These are phyloP conservation scores for Cephalopachus bancanus DNA, from an alignment of 2,797 vertebrate species.

Conservation along the genomic window DNA sequence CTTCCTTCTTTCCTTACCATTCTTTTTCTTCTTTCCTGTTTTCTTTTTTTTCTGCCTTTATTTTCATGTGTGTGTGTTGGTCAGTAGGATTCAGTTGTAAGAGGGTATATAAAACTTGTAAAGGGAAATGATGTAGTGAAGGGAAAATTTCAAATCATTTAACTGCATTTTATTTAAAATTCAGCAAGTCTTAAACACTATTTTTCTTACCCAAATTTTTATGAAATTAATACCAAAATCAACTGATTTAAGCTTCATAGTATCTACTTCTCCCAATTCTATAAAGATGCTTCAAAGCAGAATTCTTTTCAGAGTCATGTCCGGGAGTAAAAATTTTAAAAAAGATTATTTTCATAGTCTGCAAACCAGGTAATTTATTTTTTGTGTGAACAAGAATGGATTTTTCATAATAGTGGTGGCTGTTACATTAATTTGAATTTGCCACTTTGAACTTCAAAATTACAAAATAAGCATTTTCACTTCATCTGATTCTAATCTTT, in stretches of 20 bases:
- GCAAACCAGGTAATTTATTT: background rate
- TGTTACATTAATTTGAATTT: background rate
- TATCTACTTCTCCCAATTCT: background rate
- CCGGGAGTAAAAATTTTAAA: background rate
- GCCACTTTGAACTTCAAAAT: slow-evolving; percentile 10
- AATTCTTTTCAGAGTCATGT: slow-evolving; percentile 21
- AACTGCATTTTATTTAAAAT: slow-evolving; percentile 23
- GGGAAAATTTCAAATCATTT: background rate
- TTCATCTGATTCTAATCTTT: slow-evolving; percentile 9
- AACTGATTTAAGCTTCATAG: background rate
- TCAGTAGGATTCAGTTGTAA: background rate
- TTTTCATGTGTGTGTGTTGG: background rate
- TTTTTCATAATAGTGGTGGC: background rate
- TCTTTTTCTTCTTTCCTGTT: background rate
- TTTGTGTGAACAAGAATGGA: background rate
- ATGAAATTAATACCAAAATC: background rate
- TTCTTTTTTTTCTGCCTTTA: background rate
- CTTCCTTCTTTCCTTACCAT: background rate
- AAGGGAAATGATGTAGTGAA: background rate
- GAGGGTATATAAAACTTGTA: background rate
- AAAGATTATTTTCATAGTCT: background rate
- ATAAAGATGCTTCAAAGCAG: background rate
- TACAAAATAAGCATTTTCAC: background rate
- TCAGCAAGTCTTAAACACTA: background rate
- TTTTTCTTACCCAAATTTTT: background rate